Conservation (phyloP, 2,113 vertebrate species). For the Cnemophilus loriae region DNA sequence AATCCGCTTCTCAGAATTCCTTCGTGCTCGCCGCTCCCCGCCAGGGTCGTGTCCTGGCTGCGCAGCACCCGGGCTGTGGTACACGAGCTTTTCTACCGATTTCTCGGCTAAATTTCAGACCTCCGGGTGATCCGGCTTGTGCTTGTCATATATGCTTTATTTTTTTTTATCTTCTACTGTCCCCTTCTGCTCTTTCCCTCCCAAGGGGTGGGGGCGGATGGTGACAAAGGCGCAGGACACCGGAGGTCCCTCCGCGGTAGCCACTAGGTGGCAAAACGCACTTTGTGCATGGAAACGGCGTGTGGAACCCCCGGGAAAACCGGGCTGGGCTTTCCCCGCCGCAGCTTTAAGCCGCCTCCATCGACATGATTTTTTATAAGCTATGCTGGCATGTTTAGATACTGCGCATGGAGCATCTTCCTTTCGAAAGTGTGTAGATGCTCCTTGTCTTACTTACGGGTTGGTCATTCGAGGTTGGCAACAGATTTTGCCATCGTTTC, state of each 20-base stretch:
- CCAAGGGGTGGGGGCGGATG: background rate
- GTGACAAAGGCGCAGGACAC: background rate
- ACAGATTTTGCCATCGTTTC: background rate
- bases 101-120: background rate
- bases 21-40: background rate
- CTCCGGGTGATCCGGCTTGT: rapidly evolving
- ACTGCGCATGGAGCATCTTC: background rate
- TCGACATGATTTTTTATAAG: background rate
- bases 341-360: background rate
- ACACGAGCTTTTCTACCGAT: rapidly evolving
- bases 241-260: background rate
- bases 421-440: background rate
- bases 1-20: background rate
- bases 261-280: slow-evolving; percentile 47
- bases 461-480: rapidly evolving
- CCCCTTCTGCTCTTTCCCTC: background rate
- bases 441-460: background rate
- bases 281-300: background rate
- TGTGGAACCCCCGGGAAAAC: rapidly evolving
- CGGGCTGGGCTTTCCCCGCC: background rate
- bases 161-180: rapidly evolving
- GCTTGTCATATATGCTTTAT: rapidly evolving
- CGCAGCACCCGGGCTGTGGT: rapidly evolving
- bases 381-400: background rate
- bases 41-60: background rate